Conservation (phyloP, 2,888 invertebrate genomes). For the Nemapogon koenigi region DNA sequence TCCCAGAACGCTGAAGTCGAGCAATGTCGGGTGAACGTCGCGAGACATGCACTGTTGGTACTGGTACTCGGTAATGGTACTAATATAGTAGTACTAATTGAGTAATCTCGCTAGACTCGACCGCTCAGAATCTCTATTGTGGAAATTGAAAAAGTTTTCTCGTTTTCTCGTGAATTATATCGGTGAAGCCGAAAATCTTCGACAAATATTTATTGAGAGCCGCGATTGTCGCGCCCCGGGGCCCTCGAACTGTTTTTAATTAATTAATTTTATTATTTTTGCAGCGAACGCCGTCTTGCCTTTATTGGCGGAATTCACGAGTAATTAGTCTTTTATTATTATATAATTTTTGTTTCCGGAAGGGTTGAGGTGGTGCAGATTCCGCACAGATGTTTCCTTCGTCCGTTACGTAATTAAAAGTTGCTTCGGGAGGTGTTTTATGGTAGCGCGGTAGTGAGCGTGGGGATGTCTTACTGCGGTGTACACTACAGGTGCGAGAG, state of each 20-base stretch:
- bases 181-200: slow-evolving; percentile 40
- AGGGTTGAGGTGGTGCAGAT: slow-evolving; percentile 44
- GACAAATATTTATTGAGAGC: slow-evolving; percentile 45
- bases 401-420: slow-evolving; percentile 34
- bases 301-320: slow-evolving; percentile 57
- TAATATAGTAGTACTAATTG: too few species aligned
- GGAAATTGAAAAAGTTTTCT: slow-evolving; percentile 58
- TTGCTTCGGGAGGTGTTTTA: slow-evolving; percentile 24
- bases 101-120: too few species aligned
- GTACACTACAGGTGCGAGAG: not conserved
- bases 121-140: too few species aligned
- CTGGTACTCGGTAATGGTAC: too few species aligned
- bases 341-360: slow-evolving; percentile 53
- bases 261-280: slow-evolving; percentile 64
- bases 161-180: slow-evolving; percentile 47
- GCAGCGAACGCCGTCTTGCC: slow-evolving; percentile 45
- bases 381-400: slow-evolving; percentile 27
- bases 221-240: slow-evolving; percentile 23
- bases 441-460: too few species aligned
- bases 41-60: too few species aligned
- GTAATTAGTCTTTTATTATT: slow-evolving; percentile 66
- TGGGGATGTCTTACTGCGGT: not conserved
- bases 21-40: too few species aligned
- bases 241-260: slow-evolving; percentile 45
- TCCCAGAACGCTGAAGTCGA: too few species aligned